Evolutionary conservation across 2,797 vertebrate genomes (phyloP).

Genomic region (Leptodactylus fallax): DNA sequence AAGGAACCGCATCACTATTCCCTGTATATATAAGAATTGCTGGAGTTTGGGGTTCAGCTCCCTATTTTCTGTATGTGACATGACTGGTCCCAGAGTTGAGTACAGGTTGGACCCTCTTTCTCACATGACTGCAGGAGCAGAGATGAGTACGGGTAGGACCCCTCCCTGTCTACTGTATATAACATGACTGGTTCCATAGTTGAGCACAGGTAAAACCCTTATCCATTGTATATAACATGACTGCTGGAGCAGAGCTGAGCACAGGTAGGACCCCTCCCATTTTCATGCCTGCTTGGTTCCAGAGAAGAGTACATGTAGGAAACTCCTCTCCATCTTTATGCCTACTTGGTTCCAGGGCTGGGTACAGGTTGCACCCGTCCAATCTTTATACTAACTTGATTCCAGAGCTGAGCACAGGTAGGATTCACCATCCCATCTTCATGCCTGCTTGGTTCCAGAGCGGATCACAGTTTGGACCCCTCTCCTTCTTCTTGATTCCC

Average conservation of each 20-base stretch:
- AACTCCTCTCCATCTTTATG: not conserved
- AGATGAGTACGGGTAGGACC: not conserved
- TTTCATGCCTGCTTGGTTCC: not conserved
- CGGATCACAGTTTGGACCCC: not conserved
- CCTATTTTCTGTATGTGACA: not conserved
- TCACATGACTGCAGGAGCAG: not conserved
- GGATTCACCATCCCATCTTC: too few species aligned
- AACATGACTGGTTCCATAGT: not conserved
- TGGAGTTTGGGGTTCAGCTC: too few species aligned
- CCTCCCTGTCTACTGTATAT: not conserved
- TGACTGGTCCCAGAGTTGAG: not conserved
- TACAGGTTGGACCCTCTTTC: not conserved
- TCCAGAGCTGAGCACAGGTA: too few species aligned
- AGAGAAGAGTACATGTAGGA: not conserved
- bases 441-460: too few species aligned
- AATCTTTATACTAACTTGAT: not conserved
- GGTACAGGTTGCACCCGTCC: not conserved
- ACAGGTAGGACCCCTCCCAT: not conserved
- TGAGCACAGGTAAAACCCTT: not conserved
- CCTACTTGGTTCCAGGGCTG: too few species aligned
- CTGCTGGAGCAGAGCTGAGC: too few species aligned
- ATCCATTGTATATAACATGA: not conserved
- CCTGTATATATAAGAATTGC: too few species aligned
- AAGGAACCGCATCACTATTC: too few species aligned
- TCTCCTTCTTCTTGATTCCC: too few species aligned